Percentiles rank a stretch among this genome's conserved stretches.
Conservation (phyloP, 2,888 invertebrate species). For the Ochropacha duplaris region DNA sequence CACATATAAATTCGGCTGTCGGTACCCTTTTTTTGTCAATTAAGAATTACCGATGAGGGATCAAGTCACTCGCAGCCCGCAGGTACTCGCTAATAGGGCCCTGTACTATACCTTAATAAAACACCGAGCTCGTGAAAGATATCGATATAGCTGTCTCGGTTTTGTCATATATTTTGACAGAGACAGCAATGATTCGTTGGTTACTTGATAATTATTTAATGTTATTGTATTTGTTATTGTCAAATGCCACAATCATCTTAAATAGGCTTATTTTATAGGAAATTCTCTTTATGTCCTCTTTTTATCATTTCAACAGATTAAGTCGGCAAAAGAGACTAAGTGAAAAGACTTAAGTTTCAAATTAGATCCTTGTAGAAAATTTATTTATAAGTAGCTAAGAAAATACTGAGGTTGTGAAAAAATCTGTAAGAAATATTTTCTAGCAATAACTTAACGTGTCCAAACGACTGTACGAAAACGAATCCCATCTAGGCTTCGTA, state of each 20-base stretch:
- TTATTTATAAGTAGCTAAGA: too few relatives aligned
- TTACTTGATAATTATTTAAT: neutral
- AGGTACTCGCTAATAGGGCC: slow-evolving; percentile 64
- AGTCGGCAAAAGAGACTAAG: too few relatives aligned
- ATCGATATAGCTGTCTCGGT: neutral
- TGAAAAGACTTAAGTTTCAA: too few relatives aligned
- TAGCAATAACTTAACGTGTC: too few relatives aligned
- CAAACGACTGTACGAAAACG: neutral
- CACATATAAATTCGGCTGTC: slow-evolving; percentile 70
- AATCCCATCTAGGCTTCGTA: too few relatives aligned
- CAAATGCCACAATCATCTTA: neutral
- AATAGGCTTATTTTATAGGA: too few relatives aligned
- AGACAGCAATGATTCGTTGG: neutral
- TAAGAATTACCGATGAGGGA: slow-evolving; percentile 71
- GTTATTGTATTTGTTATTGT: neutral
- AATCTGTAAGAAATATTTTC: too few relatives aligned
- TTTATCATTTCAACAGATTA: too few relatives aligned
- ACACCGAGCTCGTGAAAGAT: neutral
- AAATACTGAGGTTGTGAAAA: too few relatives aligned
- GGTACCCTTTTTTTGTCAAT: slow-evolving; percentile 80
- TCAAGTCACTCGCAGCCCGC: slow-evolving; percentile 56
- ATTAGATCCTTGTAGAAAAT: too few relatives aligned
- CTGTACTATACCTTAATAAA: slow-evolving; percentile 11
- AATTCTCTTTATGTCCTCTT: too few relatives aligned
- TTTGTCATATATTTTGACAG: neutral